Conservation (phyloP, 2,888 invertebrate species). For the Creontiades dilutus region DNA sequence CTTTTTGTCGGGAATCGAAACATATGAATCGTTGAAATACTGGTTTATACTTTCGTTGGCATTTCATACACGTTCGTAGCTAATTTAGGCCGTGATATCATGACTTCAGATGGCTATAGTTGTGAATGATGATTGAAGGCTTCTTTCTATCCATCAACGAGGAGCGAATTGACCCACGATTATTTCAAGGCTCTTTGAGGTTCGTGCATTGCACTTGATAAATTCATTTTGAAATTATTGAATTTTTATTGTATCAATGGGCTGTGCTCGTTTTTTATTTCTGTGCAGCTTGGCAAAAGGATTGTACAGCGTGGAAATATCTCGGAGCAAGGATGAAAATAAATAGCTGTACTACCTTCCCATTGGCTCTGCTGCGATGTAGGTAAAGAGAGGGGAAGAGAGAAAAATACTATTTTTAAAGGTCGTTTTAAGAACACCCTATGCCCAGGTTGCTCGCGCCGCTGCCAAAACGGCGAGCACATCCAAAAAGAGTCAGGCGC, state of each 20-base stretch:
- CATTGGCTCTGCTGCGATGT: constrained; percentile 21
- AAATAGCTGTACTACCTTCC: constrained; percentile 22
- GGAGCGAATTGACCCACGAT: no score
- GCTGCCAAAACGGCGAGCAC: constrained; percentile 63
- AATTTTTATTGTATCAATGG: neutral
- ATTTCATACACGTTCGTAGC: no score
- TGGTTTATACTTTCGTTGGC: no score
- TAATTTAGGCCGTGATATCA: no score
- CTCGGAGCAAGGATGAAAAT: constrained; percentile 39
- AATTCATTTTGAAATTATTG: neutral
- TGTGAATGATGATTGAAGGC: no score
- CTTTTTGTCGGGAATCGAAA: no score
- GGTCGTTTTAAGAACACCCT: constrained; percentile 53
- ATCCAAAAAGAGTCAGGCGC: constrained; percentile 68
- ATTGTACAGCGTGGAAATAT: constrained; percentile 22
- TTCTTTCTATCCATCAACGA: no score
- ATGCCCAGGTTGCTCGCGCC: constrained; percentile 33
- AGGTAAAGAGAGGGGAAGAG: constrained; percentile 43
- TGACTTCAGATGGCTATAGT: no score
- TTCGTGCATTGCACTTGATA: no score
- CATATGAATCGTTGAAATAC: no score
- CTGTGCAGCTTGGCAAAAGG: neutral
- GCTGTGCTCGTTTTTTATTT: neutral
- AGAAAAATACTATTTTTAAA: constrained; percentile 61
- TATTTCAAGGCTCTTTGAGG: no score